Evolutionary conservation across 2,797 vertebrate species (phyloP), one percentile per base, ranked within the genome.

Genomic region (Chelon labrosus): DNA sequence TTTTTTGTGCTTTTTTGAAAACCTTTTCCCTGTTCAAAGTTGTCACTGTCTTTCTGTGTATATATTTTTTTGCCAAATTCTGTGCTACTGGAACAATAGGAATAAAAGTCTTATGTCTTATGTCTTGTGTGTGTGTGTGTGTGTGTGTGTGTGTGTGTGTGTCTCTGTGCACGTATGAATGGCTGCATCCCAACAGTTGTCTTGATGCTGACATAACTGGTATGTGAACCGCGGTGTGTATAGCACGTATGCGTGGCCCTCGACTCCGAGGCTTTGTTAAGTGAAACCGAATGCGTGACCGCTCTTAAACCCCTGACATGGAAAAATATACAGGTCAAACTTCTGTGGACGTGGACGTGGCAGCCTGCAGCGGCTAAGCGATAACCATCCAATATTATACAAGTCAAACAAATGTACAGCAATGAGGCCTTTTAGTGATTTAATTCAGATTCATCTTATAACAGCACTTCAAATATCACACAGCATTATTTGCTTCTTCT

Each of bases 281-380:
- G 69, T 64, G 75, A 72, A 69, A 68, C 68, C 50, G 52, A 72
- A 75, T 70, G 38, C 22, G 37, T 75, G 54, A 63, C 69, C 10
- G 4, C 41, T 71, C 42, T 64, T 10, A 80, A 58, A 80, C 78
- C 64, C 77, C 53, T 50, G 65, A 71, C 65, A 66, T 71, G 14
- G 46, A 66, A 70, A 63, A 70, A 63, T 39, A 35, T 27, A 35
- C 16, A 7, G 51, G 44, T 69, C 27, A 44, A 35, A 16, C 65
- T 44, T 25, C 47, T 58, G 66, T 25, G 16, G 39, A 79, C 51
- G 66, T 25, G 16, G 39, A 79, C 51, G 31, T 58, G 53, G 31
- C 46, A 38, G 25, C 9, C 19, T 13, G 42, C 44, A 50, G 31
- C 31, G 31, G 7, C 31, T 35, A 7, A 4, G 31, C 0, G 31